Conservation (phyloP, 2,888 invertebrate genomes). For the Pterostichus madidus region DNA sequence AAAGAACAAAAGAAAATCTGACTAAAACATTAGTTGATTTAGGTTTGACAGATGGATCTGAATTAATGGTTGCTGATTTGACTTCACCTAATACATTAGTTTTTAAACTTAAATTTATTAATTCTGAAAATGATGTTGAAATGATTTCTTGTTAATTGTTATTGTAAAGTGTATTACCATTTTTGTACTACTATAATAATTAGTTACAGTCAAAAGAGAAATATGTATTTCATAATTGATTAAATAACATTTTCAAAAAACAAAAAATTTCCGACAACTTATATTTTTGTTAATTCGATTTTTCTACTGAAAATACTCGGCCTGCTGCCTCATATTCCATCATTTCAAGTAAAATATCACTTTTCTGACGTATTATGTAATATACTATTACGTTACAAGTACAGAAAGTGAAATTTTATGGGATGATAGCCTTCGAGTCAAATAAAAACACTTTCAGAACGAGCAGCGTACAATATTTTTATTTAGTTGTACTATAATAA, state of each 20-base stretch:
- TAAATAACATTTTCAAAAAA: not conserved
- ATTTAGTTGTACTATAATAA: no score
- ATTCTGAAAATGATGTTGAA: conserved; percentile 75
- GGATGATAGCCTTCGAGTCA: no score
- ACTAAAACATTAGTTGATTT: conserved; percentile 92
- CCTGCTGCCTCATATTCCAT: no score
- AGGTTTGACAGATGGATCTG: conserved; percentile 90
- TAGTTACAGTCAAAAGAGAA: conserved; percentile 12
- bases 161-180: conserved; percentile 1
- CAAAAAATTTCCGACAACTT: no score
- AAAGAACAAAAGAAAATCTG: conserved; percentile 92
- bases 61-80: conserved; percentile 93
- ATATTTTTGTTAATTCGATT: no score
- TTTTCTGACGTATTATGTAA: no score
- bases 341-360: no score
- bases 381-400: no score
- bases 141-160: conserved; percentile 76
- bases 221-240: conserved; percentile 28
- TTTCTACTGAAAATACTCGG: no score
- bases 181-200: conserved; percentile 41
- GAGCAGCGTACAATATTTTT: no score
- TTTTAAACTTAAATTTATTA: conserved; percentile 85
- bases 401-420: no score
- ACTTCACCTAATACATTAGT: conserved; percentile 92
- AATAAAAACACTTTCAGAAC: no score